These are phyloP conservation scores for Aphaenogaster ashmeadi DNA, from an alignment of 1,140 invertebrate species.

Conservation along the genomic window DNA sequence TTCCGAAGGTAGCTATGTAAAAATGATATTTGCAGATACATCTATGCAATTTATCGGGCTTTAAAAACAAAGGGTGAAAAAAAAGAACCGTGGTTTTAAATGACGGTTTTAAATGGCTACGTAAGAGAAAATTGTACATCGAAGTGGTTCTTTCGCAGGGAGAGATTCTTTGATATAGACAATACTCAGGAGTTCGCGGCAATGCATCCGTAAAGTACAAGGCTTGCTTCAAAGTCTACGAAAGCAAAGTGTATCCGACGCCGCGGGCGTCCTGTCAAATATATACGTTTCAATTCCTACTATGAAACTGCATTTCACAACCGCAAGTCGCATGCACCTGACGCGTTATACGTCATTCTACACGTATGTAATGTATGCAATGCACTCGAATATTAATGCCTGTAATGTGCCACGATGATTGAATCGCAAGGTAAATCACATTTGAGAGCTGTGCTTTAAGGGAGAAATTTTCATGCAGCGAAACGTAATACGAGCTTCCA, in stretches of 20 bases:
- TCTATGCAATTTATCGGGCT: neutral
- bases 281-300: conserved; percentile 67
- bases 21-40: conserved; percentile 20
- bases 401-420: conserved; percentile 61
- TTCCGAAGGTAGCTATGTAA: neutral
- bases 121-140: conserved; percentile 15
- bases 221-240: conserved; percentile 50
- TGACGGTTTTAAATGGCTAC: neutral
- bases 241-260: conserved; percentile 40
- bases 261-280: conserved; percentile 50
- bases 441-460: conserved; percentile 30
- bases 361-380: conserved; percentile 57
- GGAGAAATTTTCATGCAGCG: conserved; percentile 21
- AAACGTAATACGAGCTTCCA: neutral
- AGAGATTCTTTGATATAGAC: conserved; percentile 46
- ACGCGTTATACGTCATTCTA: conserved; percentile 61
- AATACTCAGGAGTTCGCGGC: conserved; percentile 24
- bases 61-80: neutral
- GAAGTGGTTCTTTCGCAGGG: neutral
- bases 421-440: conserved; percentile 53
- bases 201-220: conserved; percentile 12
- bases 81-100: neutral
- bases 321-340: conserved; percentile 60
- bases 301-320: conserved; percentile 67
- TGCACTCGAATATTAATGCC: conserved; percentile 62